Conservation (phyloP, 2,113 vertebrate genomes). For the Sander vitreus region DNA sequence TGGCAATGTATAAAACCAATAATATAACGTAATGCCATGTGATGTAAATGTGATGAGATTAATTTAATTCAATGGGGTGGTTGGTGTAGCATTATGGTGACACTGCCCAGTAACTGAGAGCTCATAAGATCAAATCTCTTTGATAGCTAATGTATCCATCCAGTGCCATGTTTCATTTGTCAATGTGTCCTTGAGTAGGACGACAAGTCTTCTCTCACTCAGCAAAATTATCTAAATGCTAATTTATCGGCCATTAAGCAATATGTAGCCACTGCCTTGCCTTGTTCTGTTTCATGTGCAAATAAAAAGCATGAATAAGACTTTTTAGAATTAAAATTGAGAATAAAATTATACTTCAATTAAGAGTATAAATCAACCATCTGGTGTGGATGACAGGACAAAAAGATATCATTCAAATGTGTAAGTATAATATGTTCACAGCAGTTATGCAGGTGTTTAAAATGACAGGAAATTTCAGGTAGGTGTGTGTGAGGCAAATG, state of each 20-base stretch:
- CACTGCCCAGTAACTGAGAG: slow-evolving; percentile 40
- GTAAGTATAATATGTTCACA: too few relatives aligned
- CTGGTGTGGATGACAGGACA: neutral
- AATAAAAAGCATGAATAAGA: neutral
- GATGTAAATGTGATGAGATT: slow-evolving; percentile 50
- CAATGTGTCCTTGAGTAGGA: slow-evolving; percentile 34
- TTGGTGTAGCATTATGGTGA: slow-evolving; percentile 44
- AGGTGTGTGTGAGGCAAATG: too few relatives aligned
- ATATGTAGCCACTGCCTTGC: neutral
- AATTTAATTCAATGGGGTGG: slow-evolving; percentile 27
- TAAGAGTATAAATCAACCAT: neutral
- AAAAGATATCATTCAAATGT: neutral
- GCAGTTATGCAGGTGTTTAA: too few relatives aligned
- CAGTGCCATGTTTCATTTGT: slow-evolving; percentile 16
- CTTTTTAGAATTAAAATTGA: neutral
- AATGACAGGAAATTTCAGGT: too few relatives aligned
- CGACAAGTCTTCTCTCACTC: neutral
- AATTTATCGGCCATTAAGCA: neutral
- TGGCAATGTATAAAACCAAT: slow-evolving; percentile 23
- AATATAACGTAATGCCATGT: slow-evolving; percentile 29
- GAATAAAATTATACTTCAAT: neutral
- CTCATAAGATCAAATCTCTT: slow-evolving; percentile 24
- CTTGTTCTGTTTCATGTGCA: neutral
- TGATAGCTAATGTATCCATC: slow-evolving; percentile 15
- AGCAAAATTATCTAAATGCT: neutral